Conservation (phyloP, 2,888 invertebrate species). For the Amitus sp. region DNA sequence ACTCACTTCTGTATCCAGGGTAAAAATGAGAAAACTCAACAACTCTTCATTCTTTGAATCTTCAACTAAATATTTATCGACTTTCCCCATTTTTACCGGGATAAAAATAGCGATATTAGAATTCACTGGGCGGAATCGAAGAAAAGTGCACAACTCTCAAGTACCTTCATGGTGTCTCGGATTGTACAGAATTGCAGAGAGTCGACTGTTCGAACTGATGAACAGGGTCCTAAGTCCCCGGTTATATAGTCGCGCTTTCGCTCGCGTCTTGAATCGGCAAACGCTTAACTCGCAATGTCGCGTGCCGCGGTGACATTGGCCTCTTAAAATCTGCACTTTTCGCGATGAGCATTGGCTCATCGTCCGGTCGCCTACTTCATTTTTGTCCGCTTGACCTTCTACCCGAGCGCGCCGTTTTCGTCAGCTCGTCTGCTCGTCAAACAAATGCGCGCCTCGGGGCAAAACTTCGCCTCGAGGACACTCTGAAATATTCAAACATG, state of each 20-base stretch:
- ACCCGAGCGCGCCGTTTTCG: constrained; percentile 62
- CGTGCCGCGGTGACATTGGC: constrained; percentile 58
- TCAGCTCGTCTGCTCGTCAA: constrained; percentile 52
- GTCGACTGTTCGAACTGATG: too few relatives aligned
- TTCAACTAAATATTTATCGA: too few relatives aligned
- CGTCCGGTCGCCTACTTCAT: constrained; percentile 49
- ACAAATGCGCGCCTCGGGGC: constrained; percentile 33
- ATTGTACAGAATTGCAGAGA: too few relatives aligned
- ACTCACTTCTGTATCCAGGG: too few relatives aligned
- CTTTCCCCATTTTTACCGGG: too few relatives aligned
- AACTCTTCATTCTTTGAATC: too few relatives aligned
- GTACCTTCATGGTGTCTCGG: constrained; percentile 64
- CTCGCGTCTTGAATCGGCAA: constrained; percentile 56
- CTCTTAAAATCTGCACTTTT: constrained; percentile 57
- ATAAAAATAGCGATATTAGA: too few relatives aligned
- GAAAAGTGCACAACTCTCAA: too few relatives aligned
- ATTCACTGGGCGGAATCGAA: too few relatives aligned
- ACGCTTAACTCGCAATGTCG: constrained; percentile 17
- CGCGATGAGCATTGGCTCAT: constrained; percentile 50
- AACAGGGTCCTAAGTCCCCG: constrained; percentile 41
- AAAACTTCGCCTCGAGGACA: constrained; percentile 48
- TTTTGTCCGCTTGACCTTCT: constrained; percentile 39
- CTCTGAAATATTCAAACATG: too few relatives aligned
- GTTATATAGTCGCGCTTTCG: constrained; percentile 58
- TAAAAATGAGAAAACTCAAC: too few relatives aligned